Base-by-base conservation (phyloP, 2,888 invertebrate species). In the Chrysopilus asiliformis region DNA sequence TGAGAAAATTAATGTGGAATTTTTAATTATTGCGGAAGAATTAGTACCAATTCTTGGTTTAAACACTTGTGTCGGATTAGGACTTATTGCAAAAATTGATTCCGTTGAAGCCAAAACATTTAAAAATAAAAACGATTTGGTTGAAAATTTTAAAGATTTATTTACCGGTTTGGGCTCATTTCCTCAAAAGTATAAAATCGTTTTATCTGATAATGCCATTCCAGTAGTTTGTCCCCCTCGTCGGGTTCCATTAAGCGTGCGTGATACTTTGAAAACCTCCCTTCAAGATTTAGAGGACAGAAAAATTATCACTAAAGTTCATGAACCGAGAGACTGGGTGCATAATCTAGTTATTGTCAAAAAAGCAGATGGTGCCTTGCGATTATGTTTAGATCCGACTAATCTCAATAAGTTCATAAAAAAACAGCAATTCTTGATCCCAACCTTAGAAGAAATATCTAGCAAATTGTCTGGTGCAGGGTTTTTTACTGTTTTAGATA, bases 371-470 rank as follows among this genome's bases (percentile, higher is more conserved):
- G 39, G 39, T 13, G 41, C 39, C 6, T 19, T 52, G 6, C 31
- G 52, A 26, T 17, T 53, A 10, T 52, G 53, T 40, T 33, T 53
- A 25, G 50, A 52, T 26, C 49, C 52, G 4, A 27, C 40, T 18
- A 38, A 50, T 30, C 35, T 45, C 27, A 50, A 47, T 40, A 45
- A 48, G 40, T 34, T 36, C 38, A 41, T 46, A 31, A 34, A 40
- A 39, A 12, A 38, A 40, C 32, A 46, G 35, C 39, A 48, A 40
- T 41, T 43, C 40, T 36, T 40, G 31, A 48, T 48, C 14, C 41
- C 46, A 24, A 44, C 45, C 41, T 19, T 49, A 36, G 42, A 52
- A 33, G 45, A 46, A 32, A 22, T 44, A 38, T 14, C 43, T 32
- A 28, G 34, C 32, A 36, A 47, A 40, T 24, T 42, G 41, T 27